phyloP scores from a whole-genome alignment of 2,113 vertebrate species.

The Astur gentilis region DNA sequence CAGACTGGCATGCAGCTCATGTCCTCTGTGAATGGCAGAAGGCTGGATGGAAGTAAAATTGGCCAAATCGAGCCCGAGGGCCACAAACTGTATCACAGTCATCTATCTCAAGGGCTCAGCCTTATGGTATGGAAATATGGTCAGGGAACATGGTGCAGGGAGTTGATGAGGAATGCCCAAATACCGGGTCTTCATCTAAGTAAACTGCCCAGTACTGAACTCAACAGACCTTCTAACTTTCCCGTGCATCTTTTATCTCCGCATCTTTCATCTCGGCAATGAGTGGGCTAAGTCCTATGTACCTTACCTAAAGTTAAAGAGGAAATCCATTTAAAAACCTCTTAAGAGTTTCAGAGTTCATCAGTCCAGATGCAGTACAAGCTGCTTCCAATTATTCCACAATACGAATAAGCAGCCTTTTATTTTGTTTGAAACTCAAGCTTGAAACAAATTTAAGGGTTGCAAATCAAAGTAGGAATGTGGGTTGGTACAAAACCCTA shows the following conservation, averaged over 20 bases:
- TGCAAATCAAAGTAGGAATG: background rate
- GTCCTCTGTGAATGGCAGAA: background rate
- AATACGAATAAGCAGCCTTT: background rate
- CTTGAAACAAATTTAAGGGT: background rate
- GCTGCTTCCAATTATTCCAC: background rate
- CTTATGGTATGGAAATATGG: background rate
- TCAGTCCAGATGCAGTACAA: background rate
- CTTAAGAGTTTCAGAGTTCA: background rate
- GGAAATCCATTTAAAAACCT: background rate
- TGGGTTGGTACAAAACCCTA: background rate
- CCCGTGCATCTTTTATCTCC: background rate
- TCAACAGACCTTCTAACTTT: background rate
- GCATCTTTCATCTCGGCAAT: background rate
- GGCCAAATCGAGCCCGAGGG: background rate
- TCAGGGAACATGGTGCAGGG: background rate
- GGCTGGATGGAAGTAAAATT: background rate
- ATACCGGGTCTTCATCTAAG: background rate
- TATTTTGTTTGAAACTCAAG: background rate
- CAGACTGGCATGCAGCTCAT: background rate
- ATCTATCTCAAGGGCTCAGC: background rate
- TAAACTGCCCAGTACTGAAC: background rate
- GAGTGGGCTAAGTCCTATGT: too few relatives aligned
- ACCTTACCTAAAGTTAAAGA: background rate
- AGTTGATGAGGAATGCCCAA: background rate
- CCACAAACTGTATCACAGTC: accelerated